Evolutionary conservation across 2,113 vertebrate species (phyloP), one percentile per base, ranked within the genome.

Genomic region (Odobenus rosmarus): DNA sequence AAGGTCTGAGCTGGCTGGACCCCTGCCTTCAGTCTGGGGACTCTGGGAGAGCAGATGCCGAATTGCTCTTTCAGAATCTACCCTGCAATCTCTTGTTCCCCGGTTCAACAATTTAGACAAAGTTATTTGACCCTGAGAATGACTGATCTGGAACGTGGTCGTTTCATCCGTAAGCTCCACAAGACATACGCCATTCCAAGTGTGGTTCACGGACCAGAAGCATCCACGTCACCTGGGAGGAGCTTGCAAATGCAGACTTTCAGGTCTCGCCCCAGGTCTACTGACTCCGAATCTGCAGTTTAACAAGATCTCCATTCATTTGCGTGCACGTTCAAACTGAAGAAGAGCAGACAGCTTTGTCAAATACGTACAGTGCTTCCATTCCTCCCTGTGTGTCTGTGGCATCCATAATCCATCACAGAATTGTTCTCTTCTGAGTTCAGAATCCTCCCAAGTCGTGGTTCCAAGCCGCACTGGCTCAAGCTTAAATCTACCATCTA

Each of bases 321-420:
- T 13, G 51, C 39, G 28, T 2, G 49, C 42, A 95, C 11, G 7
- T n/a, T n/a, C 24, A 15, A 39, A 15, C 39, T 9, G n/a, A 33
- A 69, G 64, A 86, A 53, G 14, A 19, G 33, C 1, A 4, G 1
- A 23, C n/a, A 42, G 14, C 26, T 86, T 64, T 9, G 31, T 53
- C 42, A n/a, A 4, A 42, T 13, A 51, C 4, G 0, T 61, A 46
- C 51, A 36, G 16, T 0, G 42, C 57, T 61, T 5, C 39, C 53
- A 1, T 33, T 59, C 33, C 15, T 53, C 1, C 24, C 3, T 12
- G 19, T 8, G 4, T 77, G 69, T 33, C 53, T 1, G 1, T 7
- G n/a, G 59, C 90, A 88, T 94, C 84, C 72, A 16, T 76, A 79
- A 82, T 85, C 80, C 51, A 69, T 33, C 88, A 36, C 46, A 55